Evolutionary conservation across 2,113 vertebrate genomes (phyloP), one percentile per base, ranked within the genome.

Genomic region (Sinocyclocheilus rhinocerous): DNA sequence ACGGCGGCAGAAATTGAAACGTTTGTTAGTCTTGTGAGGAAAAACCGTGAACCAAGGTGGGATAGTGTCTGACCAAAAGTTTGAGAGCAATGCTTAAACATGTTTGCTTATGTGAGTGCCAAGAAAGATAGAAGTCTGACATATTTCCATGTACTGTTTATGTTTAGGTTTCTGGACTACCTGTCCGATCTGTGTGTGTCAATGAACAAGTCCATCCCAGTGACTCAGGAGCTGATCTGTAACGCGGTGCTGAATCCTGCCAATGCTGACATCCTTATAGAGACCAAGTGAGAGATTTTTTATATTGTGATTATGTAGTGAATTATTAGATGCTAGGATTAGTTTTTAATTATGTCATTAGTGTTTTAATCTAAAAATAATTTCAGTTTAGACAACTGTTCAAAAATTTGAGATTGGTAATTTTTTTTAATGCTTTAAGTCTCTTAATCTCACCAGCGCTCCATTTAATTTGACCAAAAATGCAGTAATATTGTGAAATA

Each of bases 1-100:
- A 99, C 98, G 0, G 97, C 97, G 0, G 98, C 98, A 0, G 98
- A 99, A 95, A 99, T 99, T 0, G 98, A 99, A 93, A 99, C 98
- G 0, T 99, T 99, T 3, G 98, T 99, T 89, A 98, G 96, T 55
- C 93, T 99, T 4, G 98, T 99, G 93, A 96, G 98, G 86, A 99
- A 99, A 92, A 99, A 99, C 84, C 94, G 97, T 57, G 98, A 99
- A 90, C 98, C 98, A 29, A 97, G 98, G 98, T 99, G 91, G 95
- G 96, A 45, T 55, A 50, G 15, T 59, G n/a, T 61, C 69, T n/a
- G 39, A n/a, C 33, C 4, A 42, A 72, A 72, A 22, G 20, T 72
- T 72, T 72, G 13, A 50, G 45, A 42, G 45, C 20, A 15, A 61
- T 4, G 10, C 13, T 52, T 26, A 39, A 39, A 22, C 18, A 16